Percentiles rank a stretch among this genome's conserved stretches.
Evolutionary conservation across 2,797 vertebrate genomes (phyloP).

Genomic region (Xiphophorus birchmanni): DNA sequence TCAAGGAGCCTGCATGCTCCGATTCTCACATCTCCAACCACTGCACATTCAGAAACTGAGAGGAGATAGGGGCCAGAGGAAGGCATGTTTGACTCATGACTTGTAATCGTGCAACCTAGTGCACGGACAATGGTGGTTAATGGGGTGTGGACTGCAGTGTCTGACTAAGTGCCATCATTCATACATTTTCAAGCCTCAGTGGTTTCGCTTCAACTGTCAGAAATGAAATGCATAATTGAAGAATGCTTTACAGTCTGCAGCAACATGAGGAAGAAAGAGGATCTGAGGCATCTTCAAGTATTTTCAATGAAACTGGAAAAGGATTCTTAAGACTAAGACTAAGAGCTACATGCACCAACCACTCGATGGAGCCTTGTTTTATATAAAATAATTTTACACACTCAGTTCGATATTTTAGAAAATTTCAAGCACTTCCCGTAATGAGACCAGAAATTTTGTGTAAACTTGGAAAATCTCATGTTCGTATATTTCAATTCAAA

Average conservation of each 20-base stretch:
- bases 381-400: neutral
- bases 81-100: slow-evolving; percentile 67
- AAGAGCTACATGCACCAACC: neutral
- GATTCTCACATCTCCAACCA: slow-evolving; percentile 47
- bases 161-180: slow-evolving; percentile 82
- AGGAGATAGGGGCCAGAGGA: slow-evolving; percentile 67
- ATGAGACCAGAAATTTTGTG: neutral
- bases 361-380: neutral
- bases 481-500: neutral
- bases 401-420: neutral
- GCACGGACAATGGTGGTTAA: slow-evolving; percentile 63
- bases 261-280: slow-evolving; percentile 9
- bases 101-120: slow-evolving; percentile 51
- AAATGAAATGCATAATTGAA: slow-evolving; percentile 80
- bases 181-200: slow-evolving; percentile 70
- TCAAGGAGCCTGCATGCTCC: slow-evolving; percentile 61
- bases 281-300: slow-evolving; percentile 1
- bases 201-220: slow-evolving; percentile 73
- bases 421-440: neutral
- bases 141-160: slow-evolving; percentile 69
- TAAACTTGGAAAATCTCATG: neutral
- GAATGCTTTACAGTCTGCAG: slow-evolving; percentile 36
- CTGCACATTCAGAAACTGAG: slow-evolving; percentile 28
- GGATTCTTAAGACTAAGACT: neutral
- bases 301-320: slow-evolving; percentile 23